A percentile compares a stretch with the other conserved stretches of the same genome.
Conservation (phyloP, 2,113 vertebrate genomes). For the Leiothrix lutea region DNA sequence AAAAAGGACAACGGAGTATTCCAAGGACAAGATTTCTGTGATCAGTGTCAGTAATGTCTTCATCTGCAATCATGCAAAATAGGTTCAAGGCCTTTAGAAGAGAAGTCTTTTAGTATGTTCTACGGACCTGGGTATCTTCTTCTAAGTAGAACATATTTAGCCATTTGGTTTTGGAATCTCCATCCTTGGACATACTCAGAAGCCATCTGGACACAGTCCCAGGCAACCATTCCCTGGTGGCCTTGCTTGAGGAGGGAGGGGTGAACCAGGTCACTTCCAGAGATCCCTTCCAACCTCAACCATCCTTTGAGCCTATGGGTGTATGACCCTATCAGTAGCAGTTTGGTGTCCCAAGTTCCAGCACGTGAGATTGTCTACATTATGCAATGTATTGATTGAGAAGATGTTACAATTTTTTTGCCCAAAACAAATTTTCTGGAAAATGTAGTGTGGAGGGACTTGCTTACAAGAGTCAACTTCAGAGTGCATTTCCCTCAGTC, state of each 20-base stretch:
- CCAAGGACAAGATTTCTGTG: not conserved
- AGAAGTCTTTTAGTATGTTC: not conserved
- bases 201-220: not conserved
- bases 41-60: not conserved
- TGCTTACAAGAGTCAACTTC: not conserved
- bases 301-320: not conserved
- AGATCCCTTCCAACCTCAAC: not conserved
- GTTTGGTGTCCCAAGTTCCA: not conserved
- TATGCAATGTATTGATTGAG: not conserved
- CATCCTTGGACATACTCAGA: not conserved
- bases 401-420: not conserved
- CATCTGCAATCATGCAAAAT: not conserved
- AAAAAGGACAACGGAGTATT: not conserved
- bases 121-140: not conserved
- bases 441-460: not conserved
- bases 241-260: not conserved
- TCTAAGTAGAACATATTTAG: not conserved
- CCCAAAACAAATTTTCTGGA: not conserved
- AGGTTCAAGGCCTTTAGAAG: not conserved
- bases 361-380: fast-evolving
- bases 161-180: not conserved
- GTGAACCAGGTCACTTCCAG: not conserved
- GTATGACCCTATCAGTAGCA: not conserved
- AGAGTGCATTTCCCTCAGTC: not conserved
- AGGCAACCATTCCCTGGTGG: not conserved